Evolutionary conservation across 2,113 vertebrate species (phyloP), one percentile per base, ranked within the genome.

Genomic region (Solenodon paradoxus): DNA sequence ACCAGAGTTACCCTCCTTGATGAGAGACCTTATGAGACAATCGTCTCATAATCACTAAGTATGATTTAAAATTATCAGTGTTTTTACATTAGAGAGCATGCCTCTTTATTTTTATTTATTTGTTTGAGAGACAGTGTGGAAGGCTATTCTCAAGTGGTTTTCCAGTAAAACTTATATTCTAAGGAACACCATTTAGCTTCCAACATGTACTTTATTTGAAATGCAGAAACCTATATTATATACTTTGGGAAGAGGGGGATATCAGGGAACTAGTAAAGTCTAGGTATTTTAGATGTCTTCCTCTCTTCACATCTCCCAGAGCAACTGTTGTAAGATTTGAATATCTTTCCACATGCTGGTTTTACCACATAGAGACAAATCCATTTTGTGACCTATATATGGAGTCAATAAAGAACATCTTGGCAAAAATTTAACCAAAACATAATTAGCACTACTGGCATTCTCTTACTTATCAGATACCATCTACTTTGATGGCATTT

Each of bases 201-300:
- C 64, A 96, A 84, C 4, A 78, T 77, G 28, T 90, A 22, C 12
- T 78, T 87, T 71, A 69, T 51, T 40, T 90, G 24, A 94, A 95
- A 59, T 24, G 5, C 49, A 63, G 49, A 16, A 81, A 92, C 75
- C 16, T 13, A 32, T 64, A 77, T 8, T 49, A 9, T 57, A 38
- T 61, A 42, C 35, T 75, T 49, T 49, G 22, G 35, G 17, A n/a
- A 32, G 12, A 69, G 5, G 5, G 26, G 42, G 9, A 64, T 30
- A 45, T 53, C 12, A 20, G 35, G 19, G 53, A 64, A 77, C 13
- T 77, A 66, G 78, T 26, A 40, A 61, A 74, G 38, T 40, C 61
- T 68, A 72, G 30, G 16, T 87, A 57, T 95, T 83, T 90, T 78
- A 69, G 28, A 69, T 88, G 79, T 91, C 45, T 95, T 77, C 74